Percentiles rank a stretch among this genome's conserved stretches.
phyloP scores from a whole-genome alignment of 2,888 invertebrate species.

The Elegia similella region DNA sequence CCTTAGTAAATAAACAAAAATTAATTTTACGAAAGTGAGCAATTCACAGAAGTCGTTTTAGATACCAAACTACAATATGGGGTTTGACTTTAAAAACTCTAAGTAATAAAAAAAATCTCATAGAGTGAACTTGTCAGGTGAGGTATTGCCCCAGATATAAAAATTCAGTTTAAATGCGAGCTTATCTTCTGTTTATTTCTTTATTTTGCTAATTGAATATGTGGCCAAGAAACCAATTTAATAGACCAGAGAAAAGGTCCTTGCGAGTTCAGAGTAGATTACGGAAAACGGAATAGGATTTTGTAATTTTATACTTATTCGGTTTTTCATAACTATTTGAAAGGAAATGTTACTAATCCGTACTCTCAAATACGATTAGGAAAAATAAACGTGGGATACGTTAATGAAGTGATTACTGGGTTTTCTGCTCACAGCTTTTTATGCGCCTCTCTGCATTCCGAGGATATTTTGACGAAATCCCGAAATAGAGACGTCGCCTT shows the following conservation, averaged over 20 bases:
- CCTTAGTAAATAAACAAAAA: too few relatives aligned
- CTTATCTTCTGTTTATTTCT: not conserved
- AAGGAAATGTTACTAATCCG: not conserved
- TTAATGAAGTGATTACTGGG: not conserved
- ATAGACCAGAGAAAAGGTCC: conserved; percentile 9
- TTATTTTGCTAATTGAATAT: not conserved
- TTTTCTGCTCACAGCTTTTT: not conserved
- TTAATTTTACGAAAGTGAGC: too few relatives aligned
- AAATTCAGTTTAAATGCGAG: not conserved
- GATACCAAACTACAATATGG: too few relatives aligned
- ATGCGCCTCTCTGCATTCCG: not conserved
- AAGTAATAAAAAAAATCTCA: too few relatives aligned
- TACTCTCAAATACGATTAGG: not conserved
- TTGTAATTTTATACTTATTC: not conserved
- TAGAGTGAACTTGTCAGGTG: not conserved
- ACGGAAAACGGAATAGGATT: not conserved
- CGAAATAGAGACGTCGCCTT: not conserved
- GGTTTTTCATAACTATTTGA: not conserved
- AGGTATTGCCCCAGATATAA: not conserved
- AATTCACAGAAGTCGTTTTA: too few relatives aligned
- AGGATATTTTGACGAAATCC: not conserved
- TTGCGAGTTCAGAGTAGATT: not conserved
- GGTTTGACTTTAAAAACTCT: too few relatives aligned
- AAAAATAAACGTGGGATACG: not conserved
- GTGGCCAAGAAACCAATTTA: conserved; percentile 6